Evolutionary conservation across 2,888 invertebrate genomes (phyloP).

Genomic region (Protonemura montana): DNA sequence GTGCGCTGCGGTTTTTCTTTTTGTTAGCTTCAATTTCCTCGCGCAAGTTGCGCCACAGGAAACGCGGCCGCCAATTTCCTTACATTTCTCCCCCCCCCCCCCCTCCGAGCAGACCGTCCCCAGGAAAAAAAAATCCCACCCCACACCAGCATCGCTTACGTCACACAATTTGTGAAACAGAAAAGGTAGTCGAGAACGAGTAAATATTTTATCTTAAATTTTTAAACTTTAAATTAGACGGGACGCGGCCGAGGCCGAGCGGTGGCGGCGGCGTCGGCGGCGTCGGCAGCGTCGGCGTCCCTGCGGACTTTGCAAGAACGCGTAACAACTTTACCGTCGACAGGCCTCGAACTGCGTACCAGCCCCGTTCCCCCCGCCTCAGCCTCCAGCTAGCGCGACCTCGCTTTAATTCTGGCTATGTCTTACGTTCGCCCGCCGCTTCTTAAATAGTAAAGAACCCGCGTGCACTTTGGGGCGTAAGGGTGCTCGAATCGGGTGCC

Average conservation of each 20-base stretch:
- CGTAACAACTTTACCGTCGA: constrained; percentile 36
- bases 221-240: constrained; percentile 49
- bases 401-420: background rate
- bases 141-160: constrained; percentile 1
- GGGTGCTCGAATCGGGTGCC: background rate
- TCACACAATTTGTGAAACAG: constrained; percentile 47
- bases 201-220: constrained; percentile 49
- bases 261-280: background rate
- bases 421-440: background rate
- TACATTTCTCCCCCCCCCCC: constrained; percentile 41
- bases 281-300: background rate
- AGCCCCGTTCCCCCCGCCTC: background rate
- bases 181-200: constrained; percentile 42
- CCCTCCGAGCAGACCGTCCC: background rate
- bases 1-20: constrained; percentile 34
- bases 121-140: constrained; percentile 1
- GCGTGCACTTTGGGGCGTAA: background rate
- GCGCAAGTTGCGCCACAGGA: constrained; percentile 37
- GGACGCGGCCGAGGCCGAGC: constrained; percentile 7
- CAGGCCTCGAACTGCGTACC: constrained; percentile 33
- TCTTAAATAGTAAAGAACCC: background rate
- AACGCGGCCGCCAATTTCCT: constrained; percentile 49
- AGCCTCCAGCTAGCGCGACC: background rate
- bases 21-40: constrained; percentile 45
- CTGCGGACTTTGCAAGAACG: background rate